phyloP scores from a whole-genome alignment of 2,888 invertebrate species.

The Spilarctia lutea region DNA sequence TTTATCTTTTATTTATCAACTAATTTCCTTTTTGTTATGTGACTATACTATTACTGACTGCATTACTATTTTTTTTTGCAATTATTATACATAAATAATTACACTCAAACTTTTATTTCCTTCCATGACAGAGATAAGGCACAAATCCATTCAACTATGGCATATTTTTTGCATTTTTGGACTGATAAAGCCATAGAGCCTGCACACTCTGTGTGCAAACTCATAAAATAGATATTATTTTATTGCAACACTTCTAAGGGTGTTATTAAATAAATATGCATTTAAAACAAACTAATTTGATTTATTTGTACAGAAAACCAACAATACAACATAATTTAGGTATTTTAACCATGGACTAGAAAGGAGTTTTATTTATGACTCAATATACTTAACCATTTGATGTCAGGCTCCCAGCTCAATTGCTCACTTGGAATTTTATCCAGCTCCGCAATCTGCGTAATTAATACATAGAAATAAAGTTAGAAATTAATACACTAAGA shows the following conservation, averaged over 20 bases:
- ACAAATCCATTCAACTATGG: not conserved
- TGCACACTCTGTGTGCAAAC: no score
- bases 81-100: not conserved
- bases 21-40: not conserved
- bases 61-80: not conserved
- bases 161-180: no score
- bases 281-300: conserved; percentile 34
- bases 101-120: not conserved
- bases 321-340: conserved; percentile 50
- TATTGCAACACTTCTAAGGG: not conserved
- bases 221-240: no score
- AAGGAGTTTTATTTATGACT: conserved; percentile 55
- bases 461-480: not conserved
- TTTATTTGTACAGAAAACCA: conserved; percentile 36
- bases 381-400: conserved; percentile 85
- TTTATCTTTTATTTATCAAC: not conserved
- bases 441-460: conserved; percentile 81
- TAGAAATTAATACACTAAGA: not conserved
- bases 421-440: conserved; percentile 86
- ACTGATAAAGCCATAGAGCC: no score
- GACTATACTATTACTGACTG: no score
- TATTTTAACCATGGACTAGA: conserved; percentile 39
- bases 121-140: not conserved
- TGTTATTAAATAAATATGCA: conserved; percentile 20
- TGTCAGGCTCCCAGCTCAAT: conserved; percentile 85